Evolutionary conservation across 1,140 invertebrate genomes (phyloP).

Genomic region (Fopius arisanus): DNA sequence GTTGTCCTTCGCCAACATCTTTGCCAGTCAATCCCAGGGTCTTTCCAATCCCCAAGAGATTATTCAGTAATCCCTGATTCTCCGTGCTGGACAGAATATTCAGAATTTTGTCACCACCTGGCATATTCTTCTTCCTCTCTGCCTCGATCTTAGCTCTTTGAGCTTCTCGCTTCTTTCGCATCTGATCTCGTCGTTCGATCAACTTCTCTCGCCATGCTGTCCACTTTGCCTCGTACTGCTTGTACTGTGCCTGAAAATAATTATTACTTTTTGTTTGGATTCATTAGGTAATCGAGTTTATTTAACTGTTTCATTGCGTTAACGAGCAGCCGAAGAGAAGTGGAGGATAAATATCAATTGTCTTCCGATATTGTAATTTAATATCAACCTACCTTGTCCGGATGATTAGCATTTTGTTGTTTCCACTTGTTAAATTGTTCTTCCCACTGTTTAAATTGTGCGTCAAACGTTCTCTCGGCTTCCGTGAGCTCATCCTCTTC

Average conservation of each 20-base stretch:
- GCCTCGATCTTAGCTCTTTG: constrained; percentile 50
- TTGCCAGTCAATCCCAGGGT: constrained; percentile 59
- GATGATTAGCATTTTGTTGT: constrained; percentile 83
- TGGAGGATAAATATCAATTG: neutral
- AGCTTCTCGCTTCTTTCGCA: constrained; percentile 74
- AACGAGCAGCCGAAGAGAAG: neutral
- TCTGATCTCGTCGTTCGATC: constrained; percentile 78
- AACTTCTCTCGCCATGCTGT: constrained; percentile 79
- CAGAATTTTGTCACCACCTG: constrained; percentile 61
- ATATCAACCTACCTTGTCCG: constrained; percentile 72
- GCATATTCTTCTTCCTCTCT: constrained; percentile 51
- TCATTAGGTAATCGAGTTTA: neutral
- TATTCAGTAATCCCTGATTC: constrained; percentile 61
- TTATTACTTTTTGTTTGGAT: constrained; percentile 10
- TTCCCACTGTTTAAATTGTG: constrained; percentile 85
- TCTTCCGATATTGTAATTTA: neutral
- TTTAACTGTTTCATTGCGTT: neutral
- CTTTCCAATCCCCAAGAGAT: constrained; percentile 61
- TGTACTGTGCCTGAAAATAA: constrained; percentile 71
- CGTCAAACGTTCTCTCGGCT: constrained; percentile 81
- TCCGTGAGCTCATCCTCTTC: constrained; percentile 68
- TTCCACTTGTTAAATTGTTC: constrained; percentile 86
- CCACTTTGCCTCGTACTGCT: constrained; percentile 84
- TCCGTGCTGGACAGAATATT: constrained; percentile 60
- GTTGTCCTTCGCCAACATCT: constrained; percentile 35